Evolutionary conservation across 2,797 vertebrate genomes (phyloP).

Genomic region (Heteromormyrus szaboi): DNA sequence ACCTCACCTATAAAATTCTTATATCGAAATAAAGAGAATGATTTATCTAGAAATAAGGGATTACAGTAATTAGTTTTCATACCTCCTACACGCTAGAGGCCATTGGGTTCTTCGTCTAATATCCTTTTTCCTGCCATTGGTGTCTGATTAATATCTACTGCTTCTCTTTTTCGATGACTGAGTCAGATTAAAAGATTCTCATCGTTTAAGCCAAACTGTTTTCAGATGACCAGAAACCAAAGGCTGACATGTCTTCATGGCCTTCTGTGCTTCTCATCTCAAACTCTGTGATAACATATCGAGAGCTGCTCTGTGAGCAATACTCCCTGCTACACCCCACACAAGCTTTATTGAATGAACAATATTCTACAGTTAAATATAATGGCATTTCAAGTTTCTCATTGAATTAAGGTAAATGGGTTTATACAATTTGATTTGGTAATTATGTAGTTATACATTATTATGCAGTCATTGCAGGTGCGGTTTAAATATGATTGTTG

Average conservation of each 20-base stretch:
- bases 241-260: not conserved
- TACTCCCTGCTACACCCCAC: not conserved
- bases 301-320: not conserved
- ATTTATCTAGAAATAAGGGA: conserved; percentile 13
- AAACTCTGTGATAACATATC: not conserved
- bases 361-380: conserved; percentile 9
- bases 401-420: not conserved
- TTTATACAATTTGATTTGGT: not conserved
- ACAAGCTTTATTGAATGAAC: conserved; percentile 11
- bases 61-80: conserved; percentile 12
- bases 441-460: not conserved
- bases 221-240: not conserved
- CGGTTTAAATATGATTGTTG: not conserved
- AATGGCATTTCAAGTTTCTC: not conserved
- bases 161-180: not conserved
- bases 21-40: conserved; percentile 9
- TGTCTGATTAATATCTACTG: conserved; percentile 9
- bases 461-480: not conserved
- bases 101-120: not conserved
- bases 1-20: conserved; percentile 6
- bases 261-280: not conserved
- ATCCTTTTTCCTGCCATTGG: not conserved
- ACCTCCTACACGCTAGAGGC: not conserved
- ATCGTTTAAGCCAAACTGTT: conserved; percentile 3
- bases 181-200: conserved; percentile 16